Evolutionary conservation across 2,113 vertebrate species (phyloP).

Genomic region (Isurus oxyrinchus): DNA sequence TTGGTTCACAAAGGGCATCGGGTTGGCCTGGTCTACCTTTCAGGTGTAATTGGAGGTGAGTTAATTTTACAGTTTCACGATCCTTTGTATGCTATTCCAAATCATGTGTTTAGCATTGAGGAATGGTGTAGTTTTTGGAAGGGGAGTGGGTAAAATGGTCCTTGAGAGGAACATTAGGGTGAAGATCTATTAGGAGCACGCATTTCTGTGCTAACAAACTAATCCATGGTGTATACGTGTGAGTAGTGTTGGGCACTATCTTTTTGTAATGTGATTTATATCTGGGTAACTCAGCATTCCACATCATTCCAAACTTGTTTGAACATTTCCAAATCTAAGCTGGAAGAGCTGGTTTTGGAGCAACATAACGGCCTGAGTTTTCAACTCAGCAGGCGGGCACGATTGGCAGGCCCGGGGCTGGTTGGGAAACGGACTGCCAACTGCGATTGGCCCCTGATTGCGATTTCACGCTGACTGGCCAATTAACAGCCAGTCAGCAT

Average conservation of each 20-base stretch:
- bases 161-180: background rate
- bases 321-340: background rate
- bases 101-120: background rate
- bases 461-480: no score
- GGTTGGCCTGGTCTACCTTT: conserved; percentile 76
- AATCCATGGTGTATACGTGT: background rate
- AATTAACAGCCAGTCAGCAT: no score
- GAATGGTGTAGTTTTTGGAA: background rate
- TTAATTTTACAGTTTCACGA: background rate
- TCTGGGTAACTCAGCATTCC: background rate
- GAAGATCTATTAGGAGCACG: background rate
- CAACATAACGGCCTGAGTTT: background rate
- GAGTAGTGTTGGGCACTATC: background rate
- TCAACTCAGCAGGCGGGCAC: no score
- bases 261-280: background rate
- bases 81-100: background rate
- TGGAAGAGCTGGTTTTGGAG: background rate
- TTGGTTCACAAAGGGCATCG: conserved; percentile 84
- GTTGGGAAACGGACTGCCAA: no score
- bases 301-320: background rate
- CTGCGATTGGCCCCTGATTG: no score
- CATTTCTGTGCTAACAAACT: background rate
- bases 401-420: no score
- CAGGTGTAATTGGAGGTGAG: conserved; percentile 78
- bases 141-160: background rate